Percentiles rank a stretch among this genome's conserved stretches.
Evolutionary conservation across 2,113 vertebrate species (phyloP).

Genomic region (Hemiprocne comata): DNA sequence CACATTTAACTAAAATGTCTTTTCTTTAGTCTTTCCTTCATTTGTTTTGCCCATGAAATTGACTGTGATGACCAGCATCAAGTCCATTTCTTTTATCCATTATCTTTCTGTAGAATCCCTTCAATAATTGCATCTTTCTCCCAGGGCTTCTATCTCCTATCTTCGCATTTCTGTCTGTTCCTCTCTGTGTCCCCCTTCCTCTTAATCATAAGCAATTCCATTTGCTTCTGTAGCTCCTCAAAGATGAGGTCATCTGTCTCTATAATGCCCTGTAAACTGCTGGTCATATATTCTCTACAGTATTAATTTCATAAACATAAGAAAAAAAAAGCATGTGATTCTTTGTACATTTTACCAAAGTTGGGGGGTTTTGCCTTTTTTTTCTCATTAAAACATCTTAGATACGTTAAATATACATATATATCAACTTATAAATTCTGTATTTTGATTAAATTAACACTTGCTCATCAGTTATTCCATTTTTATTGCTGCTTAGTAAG

Average conservation of each 20-base stretch:
- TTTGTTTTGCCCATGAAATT: background rate
- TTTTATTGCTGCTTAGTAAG: background rate
- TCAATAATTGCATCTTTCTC: background rate
- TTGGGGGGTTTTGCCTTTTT: background rate
- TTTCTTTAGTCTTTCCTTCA: background rate
- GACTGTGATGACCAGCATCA: background rate
- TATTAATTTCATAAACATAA: background rate
- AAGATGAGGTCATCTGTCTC: background rate
- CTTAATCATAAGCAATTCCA: background rate
- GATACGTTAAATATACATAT: background rate
- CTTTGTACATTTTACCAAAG: background rate
- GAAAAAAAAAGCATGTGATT: background rate
- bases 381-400: background rate
- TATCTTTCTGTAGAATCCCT: background rate
- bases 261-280: background rate
- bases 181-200: background rate
- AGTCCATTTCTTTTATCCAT: background rate
- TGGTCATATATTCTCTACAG: background rate
- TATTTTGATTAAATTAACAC: background rate
- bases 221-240: background rate
- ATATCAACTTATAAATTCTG: background rate
- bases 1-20: background rate
- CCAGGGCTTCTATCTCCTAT: background rate
- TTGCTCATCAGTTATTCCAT: background rate
- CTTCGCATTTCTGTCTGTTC: background rate